Evolutionary conservation across 2,888 invertebrate genomes (phyloP), one percentile per base, ranked within the genome.

Genomic region (Blastobasis lacticolella): DNA sequence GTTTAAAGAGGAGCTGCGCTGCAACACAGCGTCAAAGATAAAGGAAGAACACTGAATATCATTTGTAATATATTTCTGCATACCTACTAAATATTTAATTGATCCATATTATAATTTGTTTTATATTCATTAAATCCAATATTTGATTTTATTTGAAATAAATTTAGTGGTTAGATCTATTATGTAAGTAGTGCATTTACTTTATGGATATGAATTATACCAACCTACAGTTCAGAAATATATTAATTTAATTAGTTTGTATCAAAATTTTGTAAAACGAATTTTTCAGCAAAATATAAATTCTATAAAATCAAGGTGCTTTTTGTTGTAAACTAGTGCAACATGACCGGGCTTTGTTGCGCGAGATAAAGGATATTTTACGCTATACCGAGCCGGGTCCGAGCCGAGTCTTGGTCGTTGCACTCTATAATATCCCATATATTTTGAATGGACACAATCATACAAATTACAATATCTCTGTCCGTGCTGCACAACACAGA

Each of bases 221-320:
- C 23, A 23, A 23, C 23, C 23, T 2, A 23, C 23, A 23, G 23
- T 23, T 23, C 23, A 23, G 23, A 23, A 23, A 23, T 23, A 23
- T 23, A 23, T 23, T 23, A 23, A 23, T 23, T 23, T 23, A 23
- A 23, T 23, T 23, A 23, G 23, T 23, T 23, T 23, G 23, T 23
- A 23, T 23, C 23, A 23, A 23, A 80, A 80, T 83, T 84, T 84
- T 85, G 81, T 84, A 83, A 82, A 81, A 81, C 71, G 78, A 77
- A 69, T 79, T 82, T 83, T 83, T 82, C 74, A 80, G 76, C 81
- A 78, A 50, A 53, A 50, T 48, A 45, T 53, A 50, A 49, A 50
- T 43, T 38, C 48, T 45, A 48, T 45, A 42, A 82, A 79, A 73
- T 68, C 75, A 78, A 79, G 78, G 61, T 76, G 73, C 72, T 60